phyloP scores from a whole-genome alignment of 2,113 vertebrate genomes.

The Cinclus cinclus region DNA sequence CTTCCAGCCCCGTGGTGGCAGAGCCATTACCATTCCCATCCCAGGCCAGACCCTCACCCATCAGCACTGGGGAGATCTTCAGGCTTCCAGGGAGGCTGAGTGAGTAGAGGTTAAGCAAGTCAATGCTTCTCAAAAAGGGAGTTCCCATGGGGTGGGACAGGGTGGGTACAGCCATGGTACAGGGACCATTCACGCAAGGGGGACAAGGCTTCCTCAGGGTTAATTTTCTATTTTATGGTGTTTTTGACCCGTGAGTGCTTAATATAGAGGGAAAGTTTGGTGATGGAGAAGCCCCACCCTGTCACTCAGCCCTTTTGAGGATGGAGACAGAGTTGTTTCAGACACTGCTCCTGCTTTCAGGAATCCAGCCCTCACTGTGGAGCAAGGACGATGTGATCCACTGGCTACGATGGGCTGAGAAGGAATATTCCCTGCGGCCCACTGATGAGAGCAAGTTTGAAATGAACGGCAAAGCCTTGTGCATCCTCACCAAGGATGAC shows the following conservation, averaged over 20 bases:
- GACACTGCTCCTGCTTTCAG: slow-evolving; percentile 64
- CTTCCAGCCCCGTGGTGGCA: not conserved
- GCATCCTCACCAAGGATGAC: slow-evolving; percentile 93
- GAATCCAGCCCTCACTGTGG: slow-evolving; percentile 91
- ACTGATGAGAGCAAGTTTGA: slow-evolving; percentile 76
- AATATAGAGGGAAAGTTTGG: not conserved
- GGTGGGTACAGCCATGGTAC: not conserved
- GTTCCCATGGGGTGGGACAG: not conserved
- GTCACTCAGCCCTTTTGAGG: not conserved
- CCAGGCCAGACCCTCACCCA: not conserved
- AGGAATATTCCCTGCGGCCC: slow-evolving; percentile 82
- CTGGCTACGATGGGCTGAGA: slow-evolving; percentile 92
- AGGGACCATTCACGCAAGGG: not conserved
- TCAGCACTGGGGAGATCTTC: slow-evolving; percentile 73
- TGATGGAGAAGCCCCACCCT: not conserved
- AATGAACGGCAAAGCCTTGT: slow-evolving; percentile 91
- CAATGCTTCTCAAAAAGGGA: not conserved
- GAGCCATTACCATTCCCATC: not conserved
- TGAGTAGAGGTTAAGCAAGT: slow-evolving; percentile 65
- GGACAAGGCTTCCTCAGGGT: not conserved
- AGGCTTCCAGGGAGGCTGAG: slow-evolving; percentile 83
- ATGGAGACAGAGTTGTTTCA: not conserved
- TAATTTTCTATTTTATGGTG: not conserved
- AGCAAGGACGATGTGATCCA: slow-evolving; percentile 88
- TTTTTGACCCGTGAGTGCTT: not conserved